A percentile compares a stretch with the other conserved stretches of the same genome.
phyloP scores from a whole-genome alignment of 2,113 vertebrate genomes.

The Sisor rabdophorus region DNA sequence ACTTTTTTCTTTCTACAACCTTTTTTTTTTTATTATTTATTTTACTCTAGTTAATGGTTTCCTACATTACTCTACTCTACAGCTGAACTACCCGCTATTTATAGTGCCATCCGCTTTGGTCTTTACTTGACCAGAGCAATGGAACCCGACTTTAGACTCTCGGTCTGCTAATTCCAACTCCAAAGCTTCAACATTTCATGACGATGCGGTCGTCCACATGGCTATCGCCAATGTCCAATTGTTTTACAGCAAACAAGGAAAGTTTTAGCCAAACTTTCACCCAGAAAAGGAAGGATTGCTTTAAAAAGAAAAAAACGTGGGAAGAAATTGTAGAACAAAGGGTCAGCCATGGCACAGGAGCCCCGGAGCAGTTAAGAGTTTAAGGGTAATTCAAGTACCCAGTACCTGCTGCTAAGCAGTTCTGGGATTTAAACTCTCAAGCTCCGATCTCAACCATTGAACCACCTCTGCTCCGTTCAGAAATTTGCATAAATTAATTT shows the following conservation, averaged over 20 bases:
- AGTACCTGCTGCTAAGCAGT: not conserved
- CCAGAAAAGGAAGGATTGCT: not conserved
- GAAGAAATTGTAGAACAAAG: slow-evolving; percentile 11
- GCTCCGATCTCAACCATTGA: not conserved
- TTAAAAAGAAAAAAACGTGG: not conserved
- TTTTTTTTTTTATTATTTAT: not conserved
- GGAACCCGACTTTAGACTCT: not conserved
- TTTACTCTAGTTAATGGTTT: not conserved
- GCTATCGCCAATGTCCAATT: not conserved
- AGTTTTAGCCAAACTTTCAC: not conserved
- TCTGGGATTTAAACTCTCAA: slow-evolving; percentile 8
- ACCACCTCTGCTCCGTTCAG: slow-evolving; percentile 1
- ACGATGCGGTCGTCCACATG: not conserved
- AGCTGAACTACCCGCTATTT: not conserved
- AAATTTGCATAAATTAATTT: slow-evolving; percentile 17
- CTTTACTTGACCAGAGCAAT: not conserved
- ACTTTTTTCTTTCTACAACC: not conserved
- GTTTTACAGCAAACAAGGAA: not conserved
- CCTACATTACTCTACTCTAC: not conserved
- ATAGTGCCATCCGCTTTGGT: not conserved
- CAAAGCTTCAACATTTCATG: not conserved
- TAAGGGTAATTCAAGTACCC: not conserved
- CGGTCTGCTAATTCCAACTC: not conserved
- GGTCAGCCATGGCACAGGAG: not conserved
- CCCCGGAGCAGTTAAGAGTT: slow-evolving; percentile 10